Percentiles rank a stretch among this genome's conserved stretches.
Conservation (phyloP, 2,888 invertebrate genomes). For the Dynastes tityus region DNA sequence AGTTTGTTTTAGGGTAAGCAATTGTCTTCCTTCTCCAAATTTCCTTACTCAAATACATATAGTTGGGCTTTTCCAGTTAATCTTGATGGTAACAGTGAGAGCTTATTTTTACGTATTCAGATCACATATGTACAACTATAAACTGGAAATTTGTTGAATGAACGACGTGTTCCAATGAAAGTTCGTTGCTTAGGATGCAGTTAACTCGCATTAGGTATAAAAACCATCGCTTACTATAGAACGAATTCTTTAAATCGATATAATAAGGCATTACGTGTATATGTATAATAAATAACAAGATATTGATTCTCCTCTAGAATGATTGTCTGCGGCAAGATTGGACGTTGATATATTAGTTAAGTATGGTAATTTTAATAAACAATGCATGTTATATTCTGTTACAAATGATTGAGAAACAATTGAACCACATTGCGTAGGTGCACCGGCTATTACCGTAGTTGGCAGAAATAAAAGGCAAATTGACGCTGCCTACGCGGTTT, state of each 20-base stretch:
- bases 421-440: constrained; percentile 14
- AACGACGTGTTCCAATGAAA: constrained; percentile 29
- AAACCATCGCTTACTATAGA: neutral
- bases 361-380: constrained; percentile 25
- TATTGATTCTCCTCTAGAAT: neutral
- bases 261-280: neutral
- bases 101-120: no score
- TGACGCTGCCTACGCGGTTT: neutral
- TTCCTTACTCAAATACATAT: no score
- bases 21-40: no score
- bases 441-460: neutral
- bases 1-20: neutral
- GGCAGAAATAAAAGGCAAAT: constrained; percentile 30
- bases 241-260: no score
- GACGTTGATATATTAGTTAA: constrained; percentile 20
- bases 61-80: no score
- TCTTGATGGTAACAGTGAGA: no score
- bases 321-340: neutral
- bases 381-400: neutral
- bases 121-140: neutral
- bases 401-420: constrained; percentile 8
- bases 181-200: neutral
- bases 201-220: constrained; percentile 11
- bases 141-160: neutral
- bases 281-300: constrained; percentile 20